A percentile compares a stretch with the other conserved stretches of the same genome.
Conservation (phyloP, 92 coral and sea anemone genomes). For the Montipora capitata region DNA sequence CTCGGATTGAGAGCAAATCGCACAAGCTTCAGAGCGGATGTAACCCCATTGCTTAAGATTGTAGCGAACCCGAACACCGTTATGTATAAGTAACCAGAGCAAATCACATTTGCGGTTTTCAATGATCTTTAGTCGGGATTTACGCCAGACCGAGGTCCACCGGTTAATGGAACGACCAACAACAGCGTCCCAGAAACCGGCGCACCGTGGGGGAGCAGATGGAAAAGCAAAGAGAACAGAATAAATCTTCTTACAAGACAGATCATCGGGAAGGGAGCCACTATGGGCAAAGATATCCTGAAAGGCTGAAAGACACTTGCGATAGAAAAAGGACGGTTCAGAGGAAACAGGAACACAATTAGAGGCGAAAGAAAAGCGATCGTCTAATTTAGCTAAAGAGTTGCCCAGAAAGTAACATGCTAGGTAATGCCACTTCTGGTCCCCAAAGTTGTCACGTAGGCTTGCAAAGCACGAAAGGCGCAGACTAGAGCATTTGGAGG, state of each 20-base stretch:
- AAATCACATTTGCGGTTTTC: no score
- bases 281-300: neutral
- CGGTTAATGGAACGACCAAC: neutral
- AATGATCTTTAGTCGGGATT: neutral
- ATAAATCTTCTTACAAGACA: neutral
- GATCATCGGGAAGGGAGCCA: neutral
- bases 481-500: no score
- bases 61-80: no score
- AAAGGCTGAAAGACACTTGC: neutral
- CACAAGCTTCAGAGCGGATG: no score
- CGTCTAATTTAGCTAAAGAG: neutral
- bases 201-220: neutral
- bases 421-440: neutral
- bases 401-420: neutral
- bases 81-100: no score
- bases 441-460: neutral
- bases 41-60: no score
- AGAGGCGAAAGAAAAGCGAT: neutral
- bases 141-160: conserved; percentile 4
- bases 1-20: no score
- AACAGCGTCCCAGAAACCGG: neutral
- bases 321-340: neutral
- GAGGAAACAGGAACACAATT: neutral
- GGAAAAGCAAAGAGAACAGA: neutral
- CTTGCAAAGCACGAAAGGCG: neutral